phyloP scores from a whole-genome alignment of 2,113 vertebrate genomes.

The Eretmochelys imbricata region DNA sequence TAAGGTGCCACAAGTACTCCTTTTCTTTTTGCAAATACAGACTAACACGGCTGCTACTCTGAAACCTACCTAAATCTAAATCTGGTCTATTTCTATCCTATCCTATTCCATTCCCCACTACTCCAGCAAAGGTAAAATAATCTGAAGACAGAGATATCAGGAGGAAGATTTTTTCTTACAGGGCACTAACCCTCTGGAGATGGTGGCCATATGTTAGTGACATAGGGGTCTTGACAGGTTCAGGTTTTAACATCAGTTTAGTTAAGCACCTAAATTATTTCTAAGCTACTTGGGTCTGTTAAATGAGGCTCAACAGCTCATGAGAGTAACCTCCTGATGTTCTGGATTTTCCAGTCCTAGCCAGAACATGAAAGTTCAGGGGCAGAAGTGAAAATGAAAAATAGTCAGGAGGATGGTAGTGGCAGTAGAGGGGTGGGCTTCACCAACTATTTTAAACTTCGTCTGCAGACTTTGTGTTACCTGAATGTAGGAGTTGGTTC shows the following conservation, averaged over 20 bases:
- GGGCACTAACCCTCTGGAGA: neutral
- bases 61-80: constrained; percentile 16
- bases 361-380: neutral
- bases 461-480: neutral
- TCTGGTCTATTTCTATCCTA: neutral
- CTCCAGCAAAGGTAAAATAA: constrained; percentile 8
- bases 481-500: neutral
- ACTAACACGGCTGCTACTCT: too few relatives aligned
- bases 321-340: rapidly evolving
- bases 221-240: neutral
- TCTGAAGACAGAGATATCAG: constrained; percentile 5
- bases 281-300: neutral
- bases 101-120: neutral
- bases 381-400: neutral
- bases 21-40: too few relatives aligned
- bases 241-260: neutral
- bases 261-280: neutral
- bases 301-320: neutral
- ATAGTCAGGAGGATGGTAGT: neutral
- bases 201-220: neutral
- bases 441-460: neutral
- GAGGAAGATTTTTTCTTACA: neutral
- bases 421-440: neutral
- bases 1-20: too few relatives aligned
- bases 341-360: neutral